Percentiles rank a stretch among this genome's conserved stretches.
Conservation (phyloP, 2,113 vertebrate species). For the Bothrops jararaca region DNA sequence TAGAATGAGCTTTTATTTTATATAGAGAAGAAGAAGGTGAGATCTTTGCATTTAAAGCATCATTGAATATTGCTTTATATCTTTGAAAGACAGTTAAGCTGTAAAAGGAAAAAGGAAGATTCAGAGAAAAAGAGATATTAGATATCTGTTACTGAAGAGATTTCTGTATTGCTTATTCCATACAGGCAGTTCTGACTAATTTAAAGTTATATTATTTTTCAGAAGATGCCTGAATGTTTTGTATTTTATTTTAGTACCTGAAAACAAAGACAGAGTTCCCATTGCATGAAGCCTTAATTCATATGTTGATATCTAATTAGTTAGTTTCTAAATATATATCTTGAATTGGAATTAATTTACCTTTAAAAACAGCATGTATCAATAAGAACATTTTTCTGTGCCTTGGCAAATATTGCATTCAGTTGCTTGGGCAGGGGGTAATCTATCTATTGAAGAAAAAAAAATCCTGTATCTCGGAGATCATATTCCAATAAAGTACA, state of each 20-base stretch:
- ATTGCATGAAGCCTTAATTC: constrained; percentile 15
- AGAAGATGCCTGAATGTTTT: neutral
- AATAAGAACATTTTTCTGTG: neutral
- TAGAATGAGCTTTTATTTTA: constrained; percentile 8
- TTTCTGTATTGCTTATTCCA: constrained; percentile 21
- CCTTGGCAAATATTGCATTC: neutral
- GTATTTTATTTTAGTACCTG: constrained; percentile 13
- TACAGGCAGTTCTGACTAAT: constrained; percentile 8
- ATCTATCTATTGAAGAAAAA: neutral
- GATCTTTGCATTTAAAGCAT: constrained; percentile 12
- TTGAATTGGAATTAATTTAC: neutral
- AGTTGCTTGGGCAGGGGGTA: neutral
- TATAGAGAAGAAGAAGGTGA: neutral
- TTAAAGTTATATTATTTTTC: constrained; percentile 24
- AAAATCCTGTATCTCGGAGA: neutral
- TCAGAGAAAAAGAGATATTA: neutral
- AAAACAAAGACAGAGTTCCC: constrained; percentile 17
- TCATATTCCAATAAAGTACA: neutral
- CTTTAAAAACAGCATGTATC: neutral
- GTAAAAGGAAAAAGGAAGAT: constrained; percentile 31
- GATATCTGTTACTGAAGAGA: constrained; percentile 19
- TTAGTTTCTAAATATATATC: neutral
- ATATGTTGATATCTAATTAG: neutral
- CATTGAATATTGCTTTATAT: constrained; percentile 4
- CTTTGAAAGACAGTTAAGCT: neutral